Percentiles rank a stretch among this genome's conserved stretches.
phyloP scores from a whole-genome alignment of 2,113 vertebrate species.

The Dasypus novemcinctus region DNA sequence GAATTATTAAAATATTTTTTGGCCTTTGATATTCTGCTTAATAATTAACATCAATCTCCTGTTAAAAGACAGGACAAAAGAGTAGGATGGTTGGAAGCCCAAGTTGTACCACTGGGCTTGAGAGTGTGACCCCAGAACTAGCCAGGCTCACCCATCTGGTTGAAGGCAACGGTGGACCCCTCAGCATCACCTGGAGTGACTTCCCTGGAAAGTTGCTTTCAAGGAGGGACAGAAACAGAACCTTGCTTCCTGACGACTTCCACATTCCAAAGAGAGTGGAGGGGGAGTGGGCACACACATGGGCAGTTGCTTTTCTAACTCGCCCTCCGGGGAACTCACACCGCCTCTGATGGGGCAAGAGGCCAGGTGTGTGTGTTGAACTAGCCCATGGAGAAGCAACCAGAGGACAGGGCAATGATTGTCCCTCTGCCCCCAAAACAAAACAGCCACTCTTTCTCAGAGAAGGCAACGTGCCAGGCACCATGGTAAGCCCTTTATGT shows the following conservation, averaged over 20 bases:
- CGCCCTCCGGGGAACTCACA: too few relatives aligned
- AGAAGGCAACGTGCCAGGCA: neutral
- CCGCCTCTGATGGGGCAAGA: neutral
- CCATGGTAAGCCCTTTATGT: neutral
- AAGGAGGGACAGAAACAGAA: neutral
- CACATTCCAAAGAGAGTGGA: neutral
- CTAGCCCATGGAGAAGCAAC: neutral
- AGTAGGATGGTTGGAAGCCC: neutral
- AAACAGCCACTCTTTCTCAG: neutral
- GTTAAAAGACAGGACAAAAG: neutral
- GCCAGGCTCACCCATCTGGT: neutral
- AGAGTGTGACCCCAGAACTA: neutral
- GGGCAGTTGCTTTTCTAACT: neutral
- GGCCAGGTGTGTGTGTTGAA: neutral
- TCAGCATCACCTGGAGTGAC: neutral
- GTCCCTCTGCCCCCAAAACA: neutral
- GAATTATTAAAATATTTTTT: too few relatives aligned
- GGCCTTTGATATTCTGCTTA: neutral
- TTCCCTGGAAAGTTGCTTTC: neutral
- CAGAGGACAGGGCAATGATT: neutral
- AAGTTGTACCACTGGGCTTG: neutral
- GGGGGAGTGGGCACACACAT: neutral
- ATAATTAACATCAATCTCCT: neutral
- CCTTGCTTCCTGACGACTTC: neutral
- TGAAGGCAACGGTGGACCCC: fast-evolving